Base-by-base conservation (phyloP, 2,113 vertebrate genomes). In the Rhadina sibilatrix region DNA sequence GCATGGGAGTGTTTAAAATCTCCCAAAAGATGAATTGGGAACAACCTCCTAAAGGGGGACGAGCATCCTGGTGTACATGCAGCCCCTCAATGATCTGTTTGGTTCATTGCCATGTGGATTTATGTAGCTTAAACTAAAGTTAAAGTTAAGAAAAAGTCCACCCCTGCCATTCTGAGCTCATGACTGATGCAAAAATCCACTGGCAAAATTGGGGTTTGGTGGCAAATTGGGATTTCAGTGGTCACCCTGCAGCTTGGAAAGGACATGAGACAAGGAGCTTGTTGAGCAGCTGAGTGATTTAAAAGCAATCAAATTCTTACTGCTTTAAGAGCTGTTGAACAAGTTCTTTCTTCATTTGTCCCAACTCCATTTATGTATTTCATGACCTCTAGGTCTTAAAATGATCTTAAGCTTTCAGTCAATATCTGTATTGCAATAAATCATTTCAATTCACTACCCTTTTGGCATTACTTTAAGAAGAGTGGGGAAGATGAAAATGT, bases 281-380 rank as follows among this genome's bases (percentile, higher is more conserved):
- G 31, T 79, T 93, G 57, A 92, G 42, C 76, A 87, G 85, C 82
- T 87, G 56, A 90, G 47, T 93, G 75, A 85, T 92, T 87, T 90
- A 68, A 90, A 95, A 95, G 88, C 88, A 70, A 70, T 91, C 69
- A 54, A 2, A 90, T 96, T 82, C 74, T 70, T 93, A 35, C 16
- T 75, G 81, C 65, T 93, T 85, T 82, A 85, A 89, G 81, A 87
- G 78, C 82, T 91, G 70, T 75, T 90, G 78, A 76, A 87, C 60
- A 83, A 78, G 65, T 80, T 69, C 19, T 84, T 81, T 42, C 76
- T 93, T 80, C 42, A 37, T 89, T 89, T 94, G 25, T 90, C 82
- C n/a, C 52, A 52, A 65, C 53, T 86, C 80, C 54, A 87, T 40
- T 28, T 40, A 28, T 61, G 25, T 25, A n/a, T 81, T 89, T 94